Evolutionary conservation across 2,113 vertebrate species (phyloP).

Genomic region (Fulica atra): DNA sequence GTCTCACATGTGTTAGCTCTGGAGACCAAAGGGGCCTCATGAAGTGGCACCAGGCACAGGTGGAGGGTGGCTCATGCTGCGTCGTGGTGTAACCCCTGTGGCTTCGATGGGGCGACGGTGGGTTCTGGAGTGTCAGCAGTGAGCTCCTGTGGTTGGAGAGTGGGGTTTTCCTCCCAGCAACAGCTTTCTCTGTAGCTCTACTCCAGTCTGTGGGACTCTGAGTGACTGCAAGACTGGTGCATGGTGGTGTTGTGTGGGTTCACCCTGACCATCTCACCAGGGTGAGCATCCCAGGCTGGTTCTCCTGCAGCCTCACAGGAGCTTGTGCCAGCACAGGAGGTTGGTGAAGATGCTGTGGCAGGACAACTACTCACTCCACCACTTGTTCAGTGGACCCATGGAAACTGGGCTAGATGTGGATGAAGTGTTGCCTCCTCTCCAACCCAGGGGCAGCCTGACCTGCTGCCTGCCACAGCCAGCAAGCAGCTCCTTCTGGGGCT

Average conservation of each 20-base stretch:
- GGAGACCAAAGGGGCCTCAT: not conserved
- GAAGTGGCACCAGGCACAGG: not conserved
- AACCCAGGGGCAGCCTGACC: not conserved
- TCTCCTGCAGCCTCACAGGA: not conserved
- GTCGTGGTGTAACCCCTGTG: not conserved
- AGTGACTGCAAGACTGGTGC: not conserved
- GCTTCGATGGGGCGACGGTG: not conserved
- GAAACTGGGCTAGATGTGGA: not conserved
- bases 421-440: not conserved
- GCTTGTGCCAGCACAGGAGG: not conserved
- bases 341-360: not conserved
- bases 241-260: rapidly evolving
- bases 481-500: not conserved
- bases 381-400: not conserved
- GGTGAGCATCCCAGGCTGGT: not conserved
- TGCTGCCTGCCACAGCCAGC: not conserved
- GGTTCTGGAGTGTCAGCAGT: not conserved
- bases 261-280: not conserved
- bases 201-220: not conserved
- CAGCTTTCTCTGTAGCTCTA: not conserved
- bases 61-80: not conserved
- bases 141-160: not conserved
- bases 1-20: not conserved
- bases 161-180: not conserved
- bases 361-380: not conserved